Conservation (phyloP, 2,113 vertebrate genomes). For the Panthera tigris region DNA sequence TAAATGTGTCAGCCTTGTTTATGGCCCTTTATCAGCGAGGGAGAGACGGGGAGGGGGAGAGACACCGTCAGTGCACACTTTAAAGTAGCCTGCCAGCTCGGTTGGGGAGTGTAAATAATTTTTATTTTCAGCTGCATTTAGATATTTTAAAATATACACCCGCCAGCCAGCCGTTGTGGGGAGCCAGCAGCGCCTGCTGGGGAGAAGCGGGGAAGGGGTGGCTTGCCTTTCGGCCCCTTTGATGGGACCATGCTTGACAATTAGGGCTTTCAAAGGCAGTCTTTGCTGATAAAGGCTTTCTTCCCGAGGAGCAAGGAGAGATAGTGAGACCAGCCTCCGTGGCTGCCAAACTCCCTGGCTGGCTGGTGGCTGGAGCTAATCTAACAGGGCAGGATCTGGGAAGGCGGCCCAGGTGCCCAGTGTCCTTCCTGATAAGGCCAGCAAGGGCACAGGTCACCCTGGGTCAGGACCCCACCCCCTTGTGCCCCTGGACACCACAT, state of each 20-base stretch:
- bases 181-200: slow-evolving; percentile 67
- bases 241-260: background rate
- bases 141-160: slow-evolving; percentile 71
- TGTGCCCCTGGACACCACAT: rapidly evolving
- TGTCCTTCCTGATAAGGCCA: background rate
- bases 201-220: slow-evolving; percentile 31
- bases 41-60: slow-evolving; percentile 73
- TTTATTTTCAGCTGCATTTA: slow-evolving; percentile 83
- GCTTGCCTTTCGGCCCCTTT: slow-evolving; percentile 42
- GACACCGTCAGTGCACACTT: slow-evolving; percentile 63
- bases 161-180: slow-evolving; percentile 7
- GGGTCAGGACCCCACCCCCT: background rate
- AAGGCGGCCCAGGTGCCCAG: rapidly evolving
- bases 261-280: slow-evolving; percentile 23
- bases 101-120: slow-evolving; percentile 85
- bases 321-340: background rate
- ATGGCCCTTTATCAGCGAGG: slow-evolving; percentile 73
- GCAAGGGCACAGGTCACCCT: background rate
- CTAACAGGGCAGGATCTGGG: background rate
- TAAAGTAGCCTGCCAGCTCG: slow-evolving; percentile 71
- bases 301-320: background rate
- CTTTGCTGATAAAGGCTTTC: slow-evolving; percentile 1
- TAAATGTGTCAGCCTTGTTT: slow-evolving; percentile 85
- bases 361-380: slow-evolving; percentile 66
- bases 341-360: slow-evolving; percentile 71